Percentiles rank a stretch among this genome's conserved stretches.
These are phyloP conservation scores for Leptocoma aspasia DNA, from an alignment of 2,113 vertebrate species.

Conservation along the genomic window DNA sequence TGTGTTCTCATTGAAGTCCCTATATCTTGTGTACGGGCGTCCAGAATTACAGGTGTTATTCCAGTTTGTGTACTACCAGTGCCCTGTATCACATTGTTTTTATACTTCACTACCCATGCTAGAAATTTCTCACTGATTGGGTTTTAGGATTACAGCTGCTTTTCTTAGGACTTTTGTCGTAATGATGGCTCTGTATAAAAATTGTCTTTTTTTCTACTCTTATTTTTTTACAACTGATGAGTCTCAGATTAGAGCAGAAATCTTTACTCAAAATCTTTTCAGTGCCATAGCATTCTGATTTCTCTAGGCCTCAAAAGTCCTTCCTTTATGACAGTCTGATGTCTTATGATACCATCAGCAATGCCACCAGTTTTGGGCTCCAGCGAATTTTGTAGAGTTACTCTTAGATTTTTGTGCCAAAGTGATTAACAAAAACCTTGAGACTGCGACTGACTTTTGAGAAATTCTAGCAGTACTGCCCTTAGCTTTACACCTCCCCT, in stretches of 20 bases:
- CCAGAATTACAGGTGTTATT: neutral
- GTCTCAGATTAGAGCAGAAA: neutral
- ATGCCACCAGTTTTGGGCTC: neutral
- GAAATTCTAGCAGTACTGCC: neutral
- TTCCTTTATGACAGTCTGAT: neutral
- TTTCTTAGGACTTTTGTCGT: neutral
- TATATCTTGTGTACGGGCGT: rapidly evolving
- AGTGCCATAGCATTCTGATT: neutral
- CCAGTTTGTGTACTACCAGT: neutral
- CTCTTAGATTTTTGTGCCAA: neutral
- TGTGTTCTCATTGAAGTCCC: neutral
- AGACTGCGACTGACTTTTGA: neutral
- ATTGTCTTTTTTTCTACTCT: neutral
- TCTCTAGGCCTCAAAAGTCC: neutral
- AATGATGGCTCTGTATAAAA: neutral
- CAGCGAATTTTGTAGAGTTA: neutral
- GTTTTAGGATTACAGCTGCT: neutral
- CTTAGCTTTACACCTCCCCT: neutral
- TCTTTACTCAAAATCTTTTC: neutral
- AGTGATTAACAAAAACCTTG: neutral
- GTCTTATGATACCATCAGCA: neutral
- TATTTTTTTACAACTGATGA: neutral
- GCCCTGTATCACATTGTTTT: rapidly evolving
- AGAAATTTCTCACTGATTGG: neutral
- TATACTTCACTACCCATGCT: neutral